Conservation (phyloP, 2,888 invertebrate genomes). For the Tenthredo notha region DNA sequence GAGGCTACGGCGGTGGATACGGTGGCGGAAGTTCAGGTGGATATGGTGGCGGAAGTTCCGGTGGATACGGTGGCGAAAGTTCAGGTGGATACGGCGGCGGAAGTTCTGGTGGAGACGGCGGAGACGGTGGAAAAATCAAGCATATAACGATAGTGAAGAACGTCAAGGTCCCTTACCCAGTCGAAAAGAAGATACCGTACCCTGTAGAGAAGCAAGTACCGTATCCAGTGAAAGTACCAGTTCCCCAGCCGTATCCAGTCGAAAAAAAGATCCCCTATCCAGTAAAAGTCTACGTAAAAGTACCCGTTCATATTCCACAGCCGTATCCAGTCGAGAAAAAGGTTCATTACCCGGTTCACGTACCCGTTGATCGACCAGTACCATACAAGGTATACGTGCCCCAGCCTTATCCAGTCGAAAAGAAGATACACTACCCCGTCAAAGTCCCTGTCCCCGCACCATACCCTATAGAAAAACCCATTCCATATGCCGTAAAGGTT, state of each 20-base stretch:
- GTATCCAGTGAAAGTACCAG: conserved; percentile 80
- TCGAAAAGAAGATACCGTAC: conserved; percentile 84
- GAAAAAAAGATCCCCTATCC: conserved; percentile 76
- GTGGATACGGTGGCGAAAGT: conserved; percentile 51
- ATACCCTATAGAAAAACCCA: conserved; percentile 81
- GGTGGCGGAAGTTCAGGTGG: conserved; percentile 41
- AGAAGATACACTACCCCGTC: conserved; percentile 72
- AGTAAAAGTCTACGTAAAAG: conserved; percentile 76
- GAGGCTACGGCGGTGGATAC: conserved; percentile 35
- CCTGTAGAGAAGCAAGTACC: conserved; percentile 84
- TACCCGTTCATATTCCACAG: conserved; percentile 78
- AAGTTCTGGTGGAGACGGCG: background rate
- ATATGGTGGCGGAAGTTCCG: conserved; percentile 18
- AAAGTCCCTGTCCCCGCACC: conserved; percentile 75
- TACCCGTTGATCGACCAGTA: conserved; percentile 75
- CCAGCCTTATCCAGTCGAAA: conserved; percentile 76
- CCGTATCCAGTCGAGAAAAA: conserved; percentile 77
- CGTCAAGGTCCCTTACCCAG: conserved; percentile 82
- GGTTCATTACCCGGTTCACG: conserved; percentile 75
- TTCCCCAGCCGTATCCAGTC: conserved; percentile 82
- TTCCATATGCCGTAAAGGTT: conserved; percentile 86
- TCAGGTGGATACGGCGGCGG: conserved; percentile 48
- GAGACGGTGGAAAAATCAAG: conserved; percentile 67
- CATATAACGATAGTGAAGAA: conserved; percentile 74
- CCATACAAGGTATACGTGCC: conserved; percentile 77